phyloP scores from a whole-genome alignment of 2,888 invertebrate species.

The Cepaea hortensis region DNA sequence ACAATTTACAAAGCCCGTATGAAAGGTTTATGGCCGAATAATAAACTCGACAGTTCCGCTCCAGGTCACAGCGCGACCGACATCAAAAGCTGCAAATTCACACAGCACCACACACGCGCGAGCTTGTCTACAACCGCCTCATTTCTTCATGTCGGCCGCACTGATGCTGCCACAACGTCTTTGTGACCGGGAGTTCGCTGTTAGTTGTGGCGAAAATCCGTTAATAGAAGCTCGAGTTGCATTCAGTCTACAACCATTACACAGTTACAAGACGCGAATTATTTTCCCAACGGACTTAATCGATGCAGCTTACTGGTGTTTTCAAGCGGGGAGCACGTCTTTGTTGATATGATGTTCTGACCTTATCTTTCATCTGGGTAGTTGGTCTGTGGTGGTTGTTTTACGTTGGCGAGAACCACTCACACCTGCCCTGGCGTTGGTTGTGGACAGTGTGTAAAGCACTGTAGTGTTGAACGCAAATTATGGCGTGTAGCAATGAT shows the following conservation, averaged over 20 bases:
- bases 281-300: not conserved
- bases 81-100: slow-evolving; percentile 13
- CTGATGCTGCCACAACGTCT: not conserved
- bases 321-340: not conserved
- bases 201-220: not conserved
- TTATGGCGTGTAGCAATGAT: slow-evolving; percentile 70
- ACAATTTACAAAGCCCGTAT: not conserved
- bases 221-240: not conserved
- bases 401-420: not conserved
- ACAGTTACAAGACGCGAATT: not conserved
- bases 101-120: slow-evolving; percentile 6
- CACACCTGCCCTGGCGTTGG: not conserved
- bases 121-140: not conserved
- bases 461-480: not conserved
- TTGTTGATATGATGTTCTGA: not conserved
- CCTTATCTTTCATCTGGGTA: not conserved
- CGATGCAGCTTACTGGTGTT: not conserved
- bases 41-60: slow-evolving; percentile 4
- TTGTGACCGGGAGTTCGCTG: not conserved
- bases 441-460: slow-evolving; percentile 16
- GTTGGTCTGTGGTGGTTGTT: not conserved
- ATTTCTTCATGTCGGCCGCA: not conserved
- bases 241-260: not conserved
- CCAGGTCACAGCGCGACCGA: slow-evolving; percentile 2
- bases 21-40: slow-evolving; percentile 27